These are phyloP conservation scores for Pammene aurita DNA, from an alignment of 2,888 invertebrate genomes.

Conservation along the genomic window DNA sequence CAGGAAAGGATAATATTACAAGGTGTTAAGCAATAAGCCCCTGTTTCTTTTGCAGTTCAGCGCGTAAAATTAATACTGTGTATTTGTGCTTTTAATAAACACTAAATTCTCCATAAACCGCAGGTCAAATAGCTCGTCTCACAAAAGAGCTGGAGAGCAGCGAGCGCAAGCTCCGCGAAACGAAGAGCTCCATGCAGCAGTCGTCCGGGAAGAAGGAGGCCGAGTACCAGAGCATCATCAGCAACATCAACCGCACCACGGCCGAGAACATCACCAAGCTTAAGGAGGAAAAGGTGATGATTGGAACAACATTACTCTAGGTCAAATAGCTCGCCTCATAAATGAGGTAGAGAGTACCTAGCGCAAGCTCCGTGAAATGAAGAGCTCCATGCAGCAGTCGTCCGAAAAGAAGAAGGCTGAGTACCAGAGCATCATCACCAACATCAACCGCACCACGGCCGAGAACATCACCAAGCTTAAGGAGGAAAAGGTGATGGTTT, in stretches of 20 bases:
- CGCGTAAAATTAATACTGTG: no score
- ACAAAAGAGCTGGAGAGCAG: conserved; percentile 89
- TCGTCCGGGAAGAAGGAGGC: conserved; percentile 90
- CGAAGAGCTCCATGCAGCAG: conserved; percentile 87
- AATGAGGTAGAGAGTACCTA: conserved; percentile 91
- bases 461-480: conserved; percentile 89
- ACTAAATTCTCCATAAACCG: neutral
- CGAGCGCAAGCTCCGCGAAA: conserved; percentile 85
- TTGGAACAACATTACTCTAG: conserved; percentile 49
- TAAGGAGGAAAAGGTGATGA: conserved; percentile 87
- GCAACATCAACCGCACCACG: conserved; percentile 87
- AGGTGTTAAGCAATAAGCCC: no score
- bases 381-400: conserved; percentile 87
- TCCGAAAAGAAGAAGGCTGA: conserved; percentile 91
- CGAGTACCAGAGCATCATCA: conserved; percentile 89
- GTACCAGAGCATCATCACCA: conserved; percentile 88
- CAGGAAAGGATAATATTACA: no score
- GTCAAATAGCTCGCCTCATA: conserved; percentile 87
- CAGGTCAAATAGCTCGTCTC: conserved; percentile 87
- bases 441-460: conserved; percentile 88
- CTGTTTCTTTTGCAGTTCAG: no score
- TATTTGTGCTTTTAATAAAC: no score
- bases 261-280: conserved; percentile 90
- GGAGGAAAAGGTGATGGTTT: conserved; percentile 87
- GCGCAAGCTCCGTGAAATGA: conserved; percentile 84